A percentile compares a stretch with the other conserved stretches of the same genome.
Evolutionary conservation across 2,113 vertebrate species (phyloP).

Genomic region (Hucho hucho): DNA sequence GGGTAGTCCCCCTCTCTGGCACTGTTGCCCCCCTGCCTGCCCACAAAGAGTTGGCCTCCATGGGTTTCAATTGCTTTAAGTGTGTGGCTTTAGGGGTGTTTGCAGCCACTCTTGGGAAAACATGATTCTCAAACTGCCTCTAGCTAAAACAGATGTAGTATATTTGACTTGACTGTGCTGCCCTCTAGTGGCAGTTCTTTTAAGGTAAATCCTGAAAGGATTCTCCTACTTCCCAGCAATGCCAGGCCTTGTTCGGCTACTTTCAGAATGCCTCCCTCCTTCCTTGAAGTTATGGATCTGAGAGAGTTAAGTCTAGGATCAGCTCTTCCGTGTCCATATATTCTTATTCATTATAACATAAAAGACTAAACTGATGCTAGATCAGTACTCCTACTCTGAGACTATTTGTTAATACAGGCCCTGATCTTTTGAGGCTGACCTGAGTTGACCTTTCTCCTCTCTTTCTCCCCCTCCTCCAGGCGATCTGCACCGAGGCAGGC

Average conservation of each 20-base stretch:
- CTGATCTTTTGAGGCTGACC: too few species aligned
- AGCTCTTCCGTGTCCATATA: too few species aligned
- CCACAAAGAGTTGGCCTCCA: neutral
- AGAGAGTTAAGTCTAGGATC: neutral
- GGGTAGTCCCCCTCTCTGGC: neutral
- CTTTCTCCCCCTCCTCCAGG: slow-evolving; percentile 67
- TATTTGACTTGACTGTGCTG: slow-evolving; percentile 34
- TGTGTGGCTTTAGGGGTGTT: too few species aligned
- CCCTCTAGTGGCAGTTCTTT: slow-evolving; percentile 49
- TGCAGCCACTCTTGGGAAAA: neutral
- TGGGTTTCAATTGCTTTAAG: too few species aligned
- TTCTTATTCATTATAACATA: too few species aligned
- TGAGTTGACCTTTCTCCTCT: neutral
- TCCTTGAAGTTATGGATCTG: neutral
- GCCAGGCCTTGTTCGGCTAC: neutral
- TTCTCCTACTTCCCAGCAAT: neutral
- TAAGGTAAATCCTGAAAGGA: neutral
- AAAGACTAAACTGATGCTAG: too few species aligned
- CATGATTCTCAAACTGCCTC: neutral
- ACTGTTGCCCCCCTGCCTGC: neutral
- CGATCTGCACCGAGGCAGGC: slow-evolving; percentile 97
- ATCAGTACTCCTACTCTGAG: too few species aligned
- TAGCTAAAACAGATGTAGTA: too few species aligned
- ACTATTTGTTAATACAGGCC: too few species aligned
- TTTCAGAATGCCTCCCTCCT: neutral